Percentiles rank a stretch among this genome's conserved stretches.
Evolutionary conservation across 2,113 vertebrate genomes (phyloP).

Genomic region (Hemibagrus wyckioides): DNA sequence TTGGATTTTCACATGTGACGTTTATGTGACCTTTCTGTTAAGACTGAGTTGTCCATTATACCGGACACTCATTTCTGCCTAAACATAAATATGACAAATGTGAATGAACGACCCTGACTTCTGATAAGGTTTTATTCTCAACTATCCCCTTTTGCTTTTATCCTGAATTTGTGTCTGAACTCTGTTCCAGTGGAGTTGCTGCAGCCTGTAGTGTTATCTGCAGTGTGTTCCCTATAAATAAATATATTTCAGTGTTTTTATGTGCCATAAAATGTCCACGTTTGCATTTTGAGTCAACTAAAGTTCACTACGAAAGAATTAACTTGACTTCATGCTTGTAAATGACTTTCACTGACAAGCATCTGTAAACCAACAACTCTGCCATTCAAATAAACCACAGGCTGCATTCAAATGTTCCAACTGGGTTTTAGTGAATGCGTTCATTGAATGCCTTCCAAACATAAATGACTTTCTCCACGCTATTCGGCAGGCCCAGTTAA

Average conservation of each 20-base stretch:
- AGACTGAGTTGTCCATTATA: no score
- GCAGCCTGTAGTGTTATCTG: no score
- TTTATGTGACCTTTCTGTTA: no score
- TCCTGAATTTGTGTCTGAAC: no score
- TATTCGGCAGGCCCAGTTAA: background rate
- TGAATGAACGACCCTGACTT: background rate
- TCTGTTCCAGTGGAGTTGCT: no score
- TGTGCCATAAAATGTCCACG: background rate
- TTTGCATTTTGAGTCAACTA: background rate
- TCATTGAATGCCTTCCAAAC: background rate
- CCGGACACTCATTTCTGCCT: background rate
- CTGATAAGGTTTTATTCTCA: no score
- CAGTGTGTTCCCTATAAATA: background rate
- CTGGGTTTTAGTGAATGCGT: background rate
- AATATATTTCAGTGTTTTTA: no score
- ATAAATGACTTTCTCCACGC: background rate
- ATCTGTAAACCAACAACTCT: background rate
- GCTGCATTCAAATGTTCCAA: background rate
- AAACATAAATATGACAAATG: background rate
- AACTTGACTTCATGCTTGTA: background rate
- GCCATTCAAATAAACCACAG: background rate
- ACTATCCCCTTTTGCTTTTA: no score
- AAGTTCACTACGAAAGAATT: background rate
- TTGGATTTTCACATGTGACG: no score
- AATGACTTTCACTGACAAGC: background rate